These are phyloP conservation scores for Chaetodon trifasciatus DNA, from an alignment of 2,797 vertebrate genomes.

Conservation along the genomic window DNA sequence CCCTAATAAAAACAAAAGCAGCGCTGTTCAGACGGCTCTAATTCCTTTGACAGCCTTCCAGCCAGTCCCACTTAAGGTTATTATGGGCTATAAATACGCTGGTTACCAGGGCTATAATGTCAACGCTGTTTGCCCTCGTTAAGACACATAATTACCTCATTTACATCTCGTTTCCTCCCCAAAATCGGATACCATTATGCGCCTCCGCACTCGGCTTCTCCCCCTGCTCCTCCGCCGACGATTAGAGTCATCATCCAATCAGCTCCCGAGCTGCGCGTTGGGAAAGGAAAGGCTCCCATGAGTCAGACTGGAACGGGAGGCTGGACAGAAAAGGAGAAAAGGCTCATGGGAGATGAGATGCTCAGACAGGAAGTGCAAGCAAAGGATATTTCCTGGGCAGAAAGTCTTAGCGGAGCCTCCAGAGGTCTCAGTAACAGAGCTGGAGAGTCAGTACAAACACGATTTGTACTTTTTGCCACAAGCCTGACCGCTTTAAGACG, in stretches of 20 bases:
- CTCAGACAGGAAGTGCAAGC: constrained; percentile 63
- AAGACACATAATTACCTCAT: constrained; percentile 88
- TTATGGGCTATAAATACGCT: constrained; percentile 86
- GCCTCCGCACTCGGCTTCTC: constrained; percentile 54
- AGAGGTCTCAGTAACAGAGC: background rate
- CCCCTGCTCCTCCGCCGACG: constrained; percentile 35
- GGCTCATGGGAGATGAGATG: constrained; percentile 53
- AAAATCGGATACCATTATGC: constrained; percentile 86
- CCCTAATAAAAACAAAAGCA: constrained; percentile 73
- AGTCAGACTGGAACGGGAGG: constrained; percentile 52
- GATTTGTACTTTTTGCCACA: background rate
- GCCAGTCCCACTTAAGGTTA: constrained; percentile 84
- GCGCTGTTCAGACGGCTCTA: constrained; percentile 77
- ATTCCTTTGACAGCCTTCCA: constrained; percentile 80
- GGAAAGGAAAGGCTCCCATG: constrained; percentile 61
- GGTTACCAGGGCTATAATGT: constrained; percentile 80
- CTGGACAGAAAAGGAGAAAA: constrained; percentile 37
- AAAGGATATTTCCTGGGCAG: constrained; percentile 36
- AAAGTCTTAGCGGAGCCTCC: constrained; percentile 16
- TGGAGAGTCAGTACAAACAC: background rate
- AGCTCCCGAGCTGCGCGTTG: constrained; percentile 58
- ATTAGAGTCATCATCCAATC: constrained; percentile 81
- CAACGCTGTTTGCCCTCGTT: constrained; percentile 82
- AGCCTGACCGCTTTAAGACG: background rate
- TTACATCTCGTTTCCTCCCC: constrained; percentile 87